phyloP scores from a whole-genome alignment of 2,797 vertebrate species.

The Gymnothorax reevesii region DNA sequence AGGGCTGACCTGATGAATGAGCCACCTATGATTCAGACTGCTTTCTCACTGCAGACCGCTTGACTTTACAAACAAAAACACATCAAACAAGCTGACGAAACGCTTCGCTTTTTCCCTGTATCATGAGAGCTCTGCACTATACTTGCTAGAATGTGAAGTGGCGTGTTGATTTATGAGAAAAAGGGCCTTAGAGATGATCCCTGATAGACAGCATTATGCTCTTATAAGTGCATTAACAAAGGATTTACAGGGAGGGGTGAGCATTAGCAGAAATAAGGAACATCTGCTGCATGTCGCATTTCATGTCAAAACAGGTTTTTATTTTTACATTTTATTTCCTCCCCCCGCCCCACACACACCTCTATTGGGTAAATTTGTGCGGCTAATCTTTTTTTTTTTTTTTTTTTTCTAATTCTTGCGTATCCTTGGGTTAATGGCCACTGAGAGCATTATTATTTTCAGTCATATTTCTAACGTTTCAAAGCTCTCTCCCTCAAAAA shows the following conservation, averaged over 20 bases:
- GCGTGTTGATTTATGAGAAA: neutral
- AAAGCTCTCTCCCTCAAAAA: constrained; percentile 34
- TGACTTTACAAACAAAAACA: neutral
- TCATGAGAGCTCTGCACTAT: neutral
- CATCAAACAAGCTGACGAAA: neutral
- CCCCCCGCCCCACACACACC: constrained; percentile 36
- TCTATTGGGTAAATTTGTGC: constrained; percentile 46
- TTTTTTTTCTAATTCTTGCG: constrained; percentile 58
- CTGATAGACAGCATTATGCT: neutral
- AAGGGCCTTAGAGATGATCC: neutral
- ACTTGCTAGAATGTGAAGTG: neutral
- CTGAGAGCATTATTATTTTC: constrained; percentile 67
- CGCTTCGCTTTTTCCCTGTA: neutral
- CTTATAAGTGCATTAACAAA: constrained; percentile 62
- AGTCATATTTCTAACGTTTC: constrained; percentile 53
- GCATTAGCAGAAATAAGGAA: constrained; percentile 73
- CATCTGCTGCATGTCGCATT: constrained; percentile 67
- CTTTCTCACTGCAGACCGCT: neutral
- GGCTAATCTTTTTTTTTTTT: constrained; percentile 61
- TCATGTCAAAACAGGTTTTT: constrained; percentile 53
- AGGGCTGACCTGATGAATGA: neutral
- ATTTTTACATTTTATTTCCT: constrained; percentile 47
- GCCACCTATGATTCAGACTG: neutral
- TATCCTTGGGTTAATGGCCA: constrained; percentile 64
- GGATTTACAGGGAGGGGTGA: constrained; percentile 58